Evolutionary conservation across 2,797 vertebrate species (phyloP).

Genomic region (Benthosema pterotum): DNA sequence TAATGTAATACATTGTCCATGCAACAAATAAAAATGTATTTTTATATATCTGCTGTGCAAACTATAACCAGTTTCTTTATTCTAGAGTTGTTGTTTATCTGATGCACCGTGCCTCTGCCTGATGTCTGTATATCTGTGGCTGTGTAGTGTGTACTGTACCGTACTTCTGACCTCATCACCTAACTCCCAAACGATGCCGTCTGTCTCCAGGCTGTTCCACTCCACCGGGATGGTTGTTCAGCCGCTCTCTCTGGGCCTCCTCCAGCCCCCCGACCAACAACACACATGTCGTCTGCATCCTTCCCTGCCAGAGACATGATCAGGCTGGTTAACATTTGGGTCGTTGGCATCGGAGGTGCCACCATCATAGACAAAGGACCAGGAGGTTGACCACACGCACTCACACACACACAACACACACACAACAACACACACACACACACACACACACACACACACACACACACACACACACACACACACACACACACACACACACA

Average conservation of each 20-base stretch:
- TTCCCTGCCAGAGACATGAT: constrained; percentile 44
- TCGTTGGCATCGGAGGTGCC: constrained; percentile 8
- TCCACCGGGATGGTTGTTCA: constrained; percentile 22
- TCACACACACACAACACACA: not conserved
- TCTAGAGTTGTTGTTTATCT: not conserved
- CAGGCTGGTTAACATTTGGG: constrained; percentile 24
- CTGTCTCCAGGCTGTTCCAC: constrained; percentile 29
- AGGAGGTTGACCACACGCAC: not conserved
- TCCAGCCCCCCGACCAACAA: constrained; percentile 47
- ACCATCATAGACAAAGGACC: constrained; percentile 9
- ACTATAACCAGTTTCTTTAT: not conserved
- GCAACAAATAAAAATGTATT: no score
- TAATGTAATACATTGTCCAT: no score
- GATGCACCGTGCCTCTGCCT: not conserved
- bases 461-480: no score
- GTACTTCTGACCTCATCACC: constrained; percentile 45
- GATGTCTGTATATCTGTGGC: constrained; percentile 24
- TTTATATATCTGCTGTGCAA: no score
- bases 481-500: no score
- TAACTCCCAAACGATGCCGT: constrained; percentile 31
- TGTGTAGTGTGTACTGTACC: not conserved
- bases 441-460: no score
- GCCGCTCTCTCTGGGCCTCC: constrained; percentile 20
- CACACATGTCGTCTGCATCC: constrained; percentile 27
- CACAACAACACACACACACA: not conserved